Evolutionary conservation across 2,888 invertebrate species (phyloP), one percentile per base, ranked within the genome.

Genomic region (Orthosia gracilis): DNA sequence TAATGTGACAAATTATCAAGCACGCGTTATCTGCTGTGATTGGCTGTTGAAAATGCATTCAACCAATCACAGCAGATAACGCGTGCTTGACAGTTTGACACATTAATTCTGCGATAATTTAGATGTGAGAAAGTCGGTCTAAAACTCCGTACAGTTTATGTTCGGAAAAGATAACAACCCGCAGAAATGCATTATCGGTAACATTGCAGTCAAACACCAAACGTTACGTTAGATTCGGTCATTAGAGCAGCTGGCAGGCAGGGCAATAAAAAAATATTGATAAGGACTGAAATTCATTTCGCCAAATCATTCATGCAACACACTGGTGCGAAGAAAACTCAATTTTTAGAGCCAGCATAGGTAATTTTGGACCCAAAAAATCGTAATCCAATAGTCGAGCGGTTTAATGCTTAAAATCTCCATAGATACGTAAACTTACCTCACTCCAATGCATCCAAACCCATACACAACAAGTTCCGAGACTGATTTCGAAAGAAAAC

Each of bases 371-470:
- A 2, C 4, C 15, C 4, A 52, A 31, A 66, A 13, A 26, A 0
- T 21, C 12, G 31, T 50, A 40, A 26, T 26, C 12, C 17, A 65
- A n/a, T 3, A 45, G 17, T 59, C 9, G 13, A 18, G 18, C 12
- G 3, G n/a, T 12, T 40, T 62, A 47, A 62, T 49, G 26, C 2
- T 40, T 40, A 67, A 63, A 63, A 58, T 68, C 54, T 73, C 47
- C 47, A 45, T 67, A n/a, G n/a, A n/a, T n/a, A 40, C 40, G 23
- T n/a, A 52, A 80, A 84, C 85, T 86, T 58, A 85, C 85, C 85
- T 83, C 50, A 76, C 50, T 82, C 75, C 75, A 86, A 67, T 76
- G 85, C 85, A 86, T 86, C 85, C 86, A 86, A 82, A 78, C 72
- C 76, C 82, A 84, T 78, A 75, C 83, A 85, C 85, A 79, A 78